These are phyloP conservation scores for Pandion haliaetus DNA, from an alignment of 2,113 vertebrate species.

Conservation along the genomic window DNA sequence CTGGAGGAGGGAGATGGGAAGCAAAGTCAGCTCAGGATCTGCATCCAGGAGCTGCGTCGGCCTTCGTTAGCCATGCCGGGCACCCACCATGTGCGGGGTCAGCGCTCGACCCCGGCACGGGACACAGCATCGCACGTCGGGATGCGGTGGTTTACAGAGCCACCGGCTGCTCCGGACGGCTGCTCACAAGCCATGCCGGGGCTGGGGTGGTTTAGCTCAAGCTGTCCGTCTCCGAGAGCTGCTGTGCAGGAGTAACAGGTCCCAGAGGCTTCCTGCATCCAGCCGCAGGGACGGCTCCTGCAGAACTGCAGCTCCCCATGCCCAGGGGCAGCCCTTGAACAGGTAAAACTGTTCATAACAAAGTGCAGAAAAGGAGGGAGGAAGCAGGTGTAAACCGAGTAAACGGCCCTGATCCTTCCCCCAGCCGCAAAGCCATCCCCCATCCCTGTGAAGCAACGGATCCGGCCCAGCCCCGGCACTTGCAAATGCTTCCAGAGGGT, in stretches of 20 bases:
- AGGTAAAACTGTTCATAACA: not conserved
- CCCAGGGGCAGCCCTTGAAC: not conserved
- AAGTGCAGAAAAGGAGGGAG: not conserved
- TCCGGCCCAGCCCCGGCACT: fast-evolving
- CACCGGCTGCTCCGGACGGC: fast-evolving
- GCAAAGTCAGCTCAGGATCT: fast-evolving
- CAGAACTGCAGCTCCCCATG: not conserved
- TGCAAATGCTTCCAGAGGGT: not conserved
- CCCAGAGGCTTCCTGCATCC: not conserved
- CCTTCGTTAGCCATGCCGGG: fast-evolving
- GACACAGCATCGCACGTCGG: fast-evolving
- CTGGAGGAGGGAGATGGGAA: fast-evolving
- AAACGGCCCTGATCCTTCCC: not conserved
- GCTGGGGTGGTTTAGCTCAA: too few relatives aligned
- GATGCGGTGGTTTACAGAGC: fast-evolving
- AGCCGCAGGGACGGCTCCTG: not conserved
- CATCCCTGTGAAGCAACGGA: fast-evolving
- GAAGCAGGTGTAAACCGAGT: not conserved
- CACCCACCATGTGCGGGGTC: fast-evolving
- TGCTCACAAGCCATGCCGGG: fast-evolving
- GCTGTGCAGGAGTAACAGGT: not conserved
- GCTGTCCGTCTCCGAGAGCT: fast-evolving
- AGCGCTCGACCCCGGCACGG: fast-evolving
- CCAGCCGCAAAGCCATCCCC: not conserved
- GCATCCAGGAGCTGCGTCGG: fast-evolving